Percentiles rank a stretch among this genome's conserved stretches.
These are phyloP conservation scores for Mohoua ochrocephala DNA, from an alignment of 2,113 vertebrate genomes.

Conservation along the genomic window DNA sequence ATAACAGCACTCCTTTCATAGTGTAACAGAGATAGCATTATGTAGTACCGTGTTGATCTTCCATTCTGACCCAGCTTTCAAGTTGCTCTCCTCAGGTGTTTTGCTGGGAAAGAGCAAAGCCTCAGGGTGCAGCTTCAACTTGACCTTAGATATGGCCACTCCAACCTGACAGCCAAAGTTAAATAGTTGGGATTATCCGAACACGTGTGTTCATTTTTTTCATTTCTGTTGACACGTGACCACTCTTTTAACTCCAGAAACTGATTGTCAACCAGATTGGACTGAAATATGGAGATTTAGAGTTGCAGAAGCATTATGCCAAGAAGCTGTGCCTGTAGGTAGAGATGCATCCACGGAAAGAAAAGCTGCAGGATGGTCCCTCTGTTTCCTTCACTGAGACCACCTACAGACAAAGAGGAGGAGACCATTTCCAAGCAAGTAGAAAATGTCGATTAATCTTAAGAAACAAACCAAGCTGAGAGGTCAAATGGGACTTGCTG, in stretches of 20 bases:
- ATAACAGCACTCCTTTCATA: rapidly evolving
- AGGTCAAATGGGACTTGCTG: neutral
- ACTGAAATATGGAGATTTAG: neutral
- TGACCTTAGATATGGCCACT: neutral
- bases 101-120: neutral
- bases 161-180: neutral
- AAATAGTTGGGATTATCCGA: neutral
- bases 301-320: neutral
- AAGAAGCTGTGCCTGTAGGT: neutral
- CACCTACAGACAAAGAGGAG: neutral
- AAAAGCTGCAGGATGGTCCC: neutral
- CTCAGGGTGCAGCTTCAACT: neutral
- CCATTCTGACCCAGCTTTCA: neutral
- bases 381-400: neutral
- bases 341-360: neutral
- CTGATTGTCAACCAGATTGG: neutral
- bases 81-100: neutral
- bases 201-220: neutral
- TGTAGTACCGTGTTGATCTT: neutral
- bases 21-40: neutral
- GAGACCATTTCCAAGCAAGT: neutral
- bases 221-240: neutral
- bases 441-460: neutral
- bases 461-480: neutral
- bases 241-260: neutral